Conservation (phyloP, 2,113 vertebrate genomes). For the Pica pica region DNA sequence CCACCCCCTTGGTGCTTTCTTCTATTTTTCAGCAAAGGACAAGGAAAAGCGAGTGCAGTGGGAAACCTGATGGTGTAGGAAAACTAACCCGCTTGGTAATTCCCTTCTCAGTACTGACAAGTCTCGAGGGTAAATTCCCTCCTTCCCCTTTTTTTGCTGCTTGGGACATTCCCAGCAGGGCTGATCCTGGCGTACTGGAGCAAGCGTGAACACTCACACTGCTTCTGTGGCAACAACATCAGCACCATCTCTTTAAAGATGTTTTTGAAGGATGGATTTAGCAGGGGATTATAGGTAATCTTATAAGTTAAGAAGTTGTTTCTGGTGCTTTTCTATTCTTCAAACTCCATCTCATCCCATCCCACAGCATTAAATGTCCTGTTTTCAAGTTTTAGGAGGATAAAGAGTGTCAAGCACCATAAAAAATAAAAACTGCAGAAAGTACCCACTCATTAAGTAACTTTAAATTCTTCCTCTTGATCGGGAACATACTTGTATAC, state of each 20-base stretch:
- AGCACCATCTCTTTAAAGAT: not conserved
- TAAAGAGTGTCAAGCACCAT: not conserved
- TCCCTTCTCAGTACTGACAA: not conserved
- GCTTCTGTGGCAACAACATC: not conserved
- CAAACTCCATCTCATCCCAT: not conserved
- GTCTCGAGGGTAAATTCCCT: not conserved
- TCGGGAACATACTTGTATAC: not conserved
- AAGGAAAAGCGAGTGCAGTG: not conserved
- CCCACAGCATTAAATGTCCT: not conserved
- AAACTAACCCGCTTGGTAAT: not conserved
- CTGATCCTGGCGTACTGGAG: not conserved
- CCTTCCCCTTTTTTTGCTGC: not conserved
- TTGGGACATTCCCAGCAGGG: not conserved
- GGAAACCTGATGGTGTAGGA: not conserved
- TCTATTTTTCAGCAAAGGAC: not conserved
- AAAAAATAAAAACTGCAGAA: not conserved
- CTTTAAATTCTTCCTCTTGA: not conserved
- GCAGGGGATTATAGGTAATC: not conserved
- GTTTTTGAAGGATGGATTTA: not conserved
- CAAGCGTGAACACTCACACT: accelerated
- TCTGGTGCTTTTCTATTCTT: not conserved
- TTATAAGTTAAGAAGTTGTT: not conserved
- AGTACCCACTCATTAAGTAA: not conserved
- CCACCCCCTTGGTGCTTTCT: not conserved
- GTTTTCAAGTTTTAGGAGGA: not conserved